Base-by-base conservation (phyloP, 2,888 invertebrate species). In the Oscheius sp. region DNA sequence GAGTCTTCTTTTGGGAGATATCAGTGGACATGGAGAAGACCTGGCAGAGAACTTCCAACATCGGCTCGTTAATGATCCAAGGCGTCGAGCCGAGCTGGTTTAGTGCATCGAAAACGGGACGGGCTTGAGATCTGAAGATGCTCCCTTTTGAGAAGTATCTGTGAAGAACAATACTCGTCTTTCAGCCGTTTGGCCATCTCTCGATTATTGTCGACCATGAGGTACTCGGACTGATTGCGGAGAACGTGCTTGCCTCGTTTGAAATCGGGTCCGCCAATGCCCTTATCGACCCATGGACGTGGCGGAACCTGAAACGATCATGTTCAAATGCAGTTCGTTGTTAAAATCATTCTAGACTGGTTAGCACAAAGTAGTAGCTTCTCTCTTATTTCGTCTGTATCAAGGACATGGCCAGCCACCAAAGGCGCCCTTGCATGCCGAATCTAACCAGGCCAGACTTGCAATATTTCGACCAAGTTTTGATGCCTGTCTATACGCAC, bases 81-180 rank as follows among this genome's bases (percentile, higher is more conserved):
- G 98, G 96, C 75, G 95, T 93, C 68, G 94, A 93, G 0, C 94
- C 93, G n/a, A 98, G 92, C 89, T 95, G 94, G 91, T 98, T 99
- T 51, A 99, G 91, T 33, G 95, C 93, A 91, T 99, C 98, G 66
- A 96, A 91, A 1, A 94, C 92, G 0, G 97, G 95, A 90, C 94
- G 93, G 42, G 96, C 90, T 82, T 93, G 91, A n/a, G 63, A 48
- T n/a, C 76, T 79, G 21, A 21, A 21, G 21, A 21, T 21, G 21
- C 21, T 21, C 21, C 21, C 21, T 21, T 21, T 21, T 21, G 21
- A 21, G 21, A 21, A 21, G 21, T 21, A 21, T 21, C 21, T 21
- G 50, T 11, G 11, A 33, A 35, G 9, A 29, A 33, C n/a, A 57
- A 42, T 21, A 72, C 72, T 21, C 42, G 11, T 60, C 29, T 10